Evolutionary conservation across 2,888 invertebrate species (phyloP).

Genomic region (Drosophila hamatofila): DNA sequence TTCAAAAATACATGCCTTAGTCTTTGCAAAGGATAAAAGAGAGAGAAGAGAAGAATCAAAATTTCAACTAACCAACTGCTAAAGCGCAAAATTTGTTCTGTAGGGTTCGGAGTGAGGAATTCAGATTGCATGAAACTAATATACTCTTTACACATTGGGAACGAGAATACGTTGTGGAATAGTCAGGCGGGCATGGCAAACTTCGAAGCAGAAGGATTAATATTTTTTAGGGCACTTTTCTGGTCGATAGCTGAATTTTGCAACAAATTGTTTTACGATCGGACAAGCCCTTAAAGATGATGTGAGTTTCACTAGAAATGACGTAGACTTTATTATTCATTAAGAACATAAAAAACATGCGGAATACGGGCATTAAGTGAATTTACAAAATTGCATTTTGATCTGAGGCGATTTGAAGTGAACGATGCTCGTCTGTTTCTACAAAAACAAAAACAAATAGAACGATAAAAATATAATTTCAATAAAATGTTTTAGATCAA

Average conservation of each 20-base stretch:
- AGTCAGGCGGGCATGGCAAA: not conserved
- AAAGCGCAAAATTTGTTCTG: too few species aligned
- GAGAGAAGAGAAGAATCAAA: too few species aligned
- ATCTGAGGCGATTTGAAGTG: too few species aligned
- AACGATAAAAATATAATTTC: too few species aligned
- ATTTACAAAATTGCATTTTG: not conserved
- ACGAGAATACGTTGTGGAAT: constrained; percentile 42
- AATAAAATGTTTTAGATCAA: too few species aligned
- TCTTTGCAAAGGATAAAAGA: not conserved
- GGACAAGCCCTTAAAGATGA: constrained; percentile 5
- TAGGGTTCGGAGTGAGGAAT: too few species aligned
- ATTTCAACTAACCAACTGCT: too few species aligned
- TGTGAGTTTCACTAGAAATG: not conserved
- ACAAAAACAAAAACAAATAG: too few species aligned
- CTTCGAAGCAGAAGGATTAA: constrained; percentile 69
- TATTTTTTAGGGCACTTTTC: constrained; percentile 66
- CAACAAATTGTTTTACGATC: constrained; percentile 75
- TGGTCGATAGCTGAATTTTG: constrained; percentile 66
- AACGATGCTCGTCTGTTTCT: too few species aligned
- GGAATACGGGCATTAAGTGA: not conserved
- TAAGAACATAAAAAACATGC: not conserved
- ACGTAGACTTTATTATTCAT: not conserved
- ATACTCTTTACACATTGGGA: not conserved
- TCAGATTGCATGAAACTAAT: not conserved
- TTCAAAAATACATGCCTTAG: not conserved